phyloP scores from a whole-genome alignment of 1,140 invertebrate genomes.

The Heliconius hewitsoni region DNA sequence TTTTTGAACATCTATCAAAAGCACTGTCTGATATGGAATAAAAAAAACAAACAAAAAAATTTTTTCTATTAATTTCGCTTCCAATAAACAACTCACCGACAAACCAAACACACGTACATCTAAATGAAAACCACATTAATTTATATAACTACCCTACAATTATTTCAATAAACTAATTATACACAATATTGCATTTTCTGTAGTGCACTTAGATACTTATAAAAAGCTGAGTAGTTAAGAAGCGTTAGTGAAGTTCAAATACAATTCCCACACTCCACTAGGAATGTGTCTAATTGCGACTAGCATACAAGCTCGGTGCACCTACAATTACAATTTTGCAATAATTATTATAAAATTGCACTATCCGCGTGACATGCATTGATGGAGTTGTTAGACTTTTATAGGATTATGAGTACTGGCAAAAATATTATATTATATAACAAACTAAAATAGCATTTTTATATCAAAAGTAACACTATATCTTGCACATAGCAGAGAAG shows the following conservation, averaged over 20 bases:
- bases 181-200: neutral
- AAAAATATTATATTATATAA: too few relatives aligned
- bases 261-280: conserved; percentile 61
- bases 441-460: too few relatives aligned
- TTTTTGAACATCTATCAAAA: too few relatives aligned
- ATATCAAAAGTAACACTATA: too few relatives aligned
- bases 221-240: conserved; percentile 39
- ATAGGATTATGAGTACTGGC: neutral
- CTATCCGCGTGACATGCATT: conserved; percentile 13
- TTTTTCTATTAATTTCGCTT: too few relatives aligned
- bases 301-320: conserved; percentile 38
- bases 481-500: too few relatives aligned
- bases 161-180: neutral
- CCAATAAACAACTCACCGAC: neutral
- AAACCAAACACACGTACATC: neutral
- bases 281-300: conserved; percentile 58
- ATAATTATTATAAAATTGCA: conserved; percentile 27
- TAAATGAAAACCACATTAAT: neutral
- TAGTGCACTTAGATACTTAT: conserved; percentile 26
- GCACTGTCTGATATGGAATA: too few relatives aligned
- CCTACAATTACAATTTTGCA: neutral
- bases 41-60: too few relatives aligned
- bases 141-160: neutral
- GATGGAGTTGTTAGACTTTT: conserved; percentile 13
- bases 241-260: conserved; percentile 48